Conservation (phyloP, 2,888 invertebrate genomes). For the Callimorpha dominula region DNA sequence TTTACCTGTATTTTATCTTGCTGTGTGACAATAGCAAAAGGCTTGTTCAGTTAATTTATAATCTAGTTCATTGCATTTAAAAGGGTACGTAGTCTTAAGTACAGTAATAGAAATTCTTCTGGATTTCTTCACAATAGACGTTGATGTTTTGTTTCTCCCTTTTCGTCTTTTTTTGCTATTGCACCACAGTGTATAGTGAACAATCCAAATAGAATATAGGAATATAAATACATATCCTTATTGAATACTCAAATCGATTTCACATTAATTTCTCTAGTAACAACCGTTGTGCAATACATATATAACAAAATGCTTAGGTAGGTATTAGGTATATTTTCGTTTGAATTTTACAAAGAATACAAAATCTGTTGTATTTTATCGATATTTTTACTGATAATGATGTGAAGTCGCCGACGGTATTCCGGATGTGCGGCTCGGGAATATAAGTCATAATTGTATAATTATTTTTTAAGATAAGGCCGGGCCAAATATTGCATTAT, state of each 20-base stretch:
- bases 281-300: conserved; percentile 85
- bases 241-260: conserved; percentile 84
- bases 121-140: conserved; percentile 70
- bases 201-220: conserved; percentile 80
- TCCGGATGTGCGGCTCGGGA: conserved; percentile 63
- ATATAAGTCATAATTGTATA: conserved; percentile 84
- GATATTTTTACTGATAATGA: conserved; percentile 81
- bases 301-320: conserved; percentile 84
- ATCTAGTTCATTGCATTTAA: conserved; percentile 81
- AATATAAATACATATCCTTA: conserved; percentile 84
- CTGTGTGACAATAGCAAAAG: conserved; percentile 83
- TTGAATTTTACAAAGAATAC: conserved; percentile 83
- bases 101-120: conserved; percentile 60
- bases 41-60: conserved; percentile 65
- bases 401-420: conserved; percentile 63
- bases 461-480: conserved; percentile 85
- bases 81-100: conserved; percentile 77
- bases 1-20: conserved; percentile 73
- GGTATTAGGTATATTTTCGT: conserved; percentile 84
- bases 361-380: conserved; percentile 85
- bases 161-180: conserved; percentile 74
- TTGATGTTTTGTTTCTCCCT: conserved; percentile 52
- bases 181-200: conserved; percentile 72
- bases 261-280: conserved; percentile 76
- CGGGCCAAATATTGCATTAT: conserved; percentile 87